Evolutionary conservation across 2,888 invertebrate species (phyloP).

Genomic region (Lordiphosa andalusiaca): DNA sequence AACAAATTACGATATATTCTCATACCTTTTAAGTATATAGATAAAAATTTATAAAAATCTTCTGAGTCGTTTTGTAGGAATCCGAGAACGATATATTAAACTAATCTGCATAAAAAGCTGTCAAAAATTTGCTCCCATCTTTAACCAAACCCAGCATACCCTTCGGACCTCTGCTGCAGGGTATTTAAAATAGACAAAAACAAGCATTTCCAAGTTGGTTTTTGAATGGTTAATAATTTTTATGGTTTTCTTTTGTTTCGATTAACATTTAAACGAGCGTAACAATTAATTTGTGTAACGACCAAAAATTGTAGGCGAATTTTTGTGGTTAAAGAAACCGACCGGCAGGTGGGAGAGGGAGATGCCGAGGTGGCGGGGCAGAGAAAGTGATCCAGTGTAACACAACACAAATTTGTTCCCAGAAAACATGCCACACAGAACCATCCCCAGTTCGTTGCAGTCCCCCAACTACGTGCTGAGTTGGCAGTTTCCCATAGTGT

Average conservation of each 20-base stretch:
- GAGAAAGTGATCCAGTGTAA: background rate
- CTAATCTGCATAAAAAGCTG: no score
- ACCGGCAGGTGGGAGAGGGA: background rate
- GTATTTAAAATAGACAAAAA: background rate
- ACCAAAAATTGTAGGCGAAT: constrained; percentile 18
- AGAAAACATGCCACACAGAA: background rate
- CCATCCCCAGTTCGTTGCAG: constrained; percentile 1
- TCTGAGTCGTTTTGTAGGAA: no score
- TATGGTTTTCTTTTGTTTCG: constrained; percentile 47
- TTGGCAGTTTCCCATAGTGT: constrained; percentile 30
- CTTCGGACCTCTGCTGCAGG: background rate
- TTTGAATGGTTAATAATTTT: constrained; percentile 40
- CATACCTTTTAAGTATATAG: no score
- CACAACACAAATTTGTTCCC: background rate
- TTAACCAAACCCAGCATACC: no score
- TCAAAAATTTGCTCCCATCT: no score
- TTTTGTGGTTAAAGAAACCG: background rate
- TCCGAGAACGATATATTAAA: no score
- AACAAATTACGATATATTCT: no score
- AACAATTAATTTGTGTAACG: constrained; percentile 62
- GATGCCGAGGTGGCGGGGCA: no score
- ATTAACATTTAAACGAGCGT: constrained; percentile 67
- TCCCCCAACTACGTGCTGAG: constrained; percentile 27
- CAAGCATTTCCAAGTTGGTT: no score
- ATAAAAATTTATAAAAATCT: no score